A percentile compares a stretch with the other conserved stretches of the same genome.
Conservation (phyloP, 2,113 vertebrate species). For the Rynchops niger region DNA sequence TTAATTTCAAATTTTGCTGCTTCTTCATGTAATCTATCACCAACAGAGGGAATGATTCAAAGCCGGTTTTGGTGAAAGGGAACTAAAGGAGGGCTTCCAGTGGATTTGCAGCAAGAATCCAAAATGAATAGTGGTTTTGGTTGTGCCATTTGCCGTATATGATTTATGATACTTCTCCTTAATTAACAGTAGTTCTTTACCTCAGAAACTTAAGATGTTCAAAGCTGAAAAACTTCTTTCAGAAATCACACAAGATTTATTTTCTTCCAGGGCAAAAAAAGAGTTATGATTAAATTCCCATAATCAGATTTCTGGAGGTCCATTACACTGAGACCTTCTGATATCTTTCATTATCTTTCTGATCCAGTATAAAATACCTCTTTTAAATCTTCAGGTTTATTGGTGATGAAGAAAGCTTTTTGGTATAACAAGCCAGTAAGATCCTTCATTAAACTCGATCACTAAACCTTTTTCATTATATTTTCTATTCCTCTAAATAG, state of each 20-base stretch:
- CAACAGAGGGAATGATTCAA: background rate
- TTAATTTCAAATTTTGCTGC: background rate
- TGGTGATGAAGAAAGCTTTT: slow-evolving; percentile 7
- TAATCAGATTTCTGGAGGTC: background rate
- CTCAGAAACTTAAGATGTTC: background rate
- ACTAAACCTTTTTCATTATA: slow-evolving; percentile 57
- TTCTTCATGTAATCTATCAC: background rate
- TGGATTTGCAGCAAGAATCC: background rate
- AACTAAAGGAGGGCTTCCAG: background rate
- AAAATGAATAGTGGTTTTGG: background rate
- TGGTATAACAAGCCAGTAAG: slow-evolving; percentile 14
- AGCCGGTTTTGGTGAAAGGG: background rate
- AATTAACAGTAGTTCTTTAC: background rate
- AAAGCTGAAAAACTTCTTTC: background rate
- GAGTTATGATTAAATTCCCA: background rate
- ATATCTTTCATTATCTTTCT: slow-evolving; percentile 7
- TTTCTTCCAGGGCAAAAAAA: background rate
- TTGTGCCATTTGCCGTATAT: background rate
- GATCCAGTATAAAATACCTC: background rate
- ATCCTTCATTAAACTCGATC: slow-evolving; percentile 8
- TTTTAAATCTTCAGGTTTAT: slow-evolving; percentile 21
- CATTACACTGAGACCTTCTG: background rate
- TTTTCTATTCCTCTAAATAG: slow-evolving; percentile 45
- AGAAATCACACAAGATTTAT: background rate
- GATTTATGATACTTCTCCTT: background rate